Base-by-base conservation (phyloP, 2,113 vertebrate species). In the Erinaceus europaeus region DNA sequence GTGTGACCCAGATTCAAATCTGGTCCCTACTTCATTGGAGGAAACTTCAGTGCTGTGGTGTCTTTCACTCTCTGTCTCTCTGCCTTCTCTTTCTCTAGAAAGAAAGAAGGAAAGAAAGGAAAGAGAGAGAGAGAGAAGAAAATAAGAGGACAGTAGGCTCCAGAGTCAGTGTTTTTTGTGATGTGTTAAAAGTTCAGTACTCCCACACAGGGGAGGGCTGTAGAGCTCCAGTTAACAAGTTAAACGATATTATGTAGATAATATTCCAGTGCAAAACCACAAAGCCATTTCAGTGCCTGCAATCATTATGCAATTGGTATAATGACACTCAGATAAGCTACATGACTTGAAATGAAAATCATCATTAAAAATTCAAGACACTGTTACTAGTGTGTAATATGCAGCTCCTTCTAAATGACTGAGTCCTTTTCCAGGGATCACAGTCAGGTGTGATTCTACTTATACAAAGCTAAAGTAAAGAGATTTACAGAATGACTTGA, bases 301-400 rank as follows among this genome's bases (percentile, higher is more conserved):
- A 34, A 75, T 44, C 42, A 75, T 48, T 55, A 69, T 2, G 21
- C 23, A 38, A 8, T n/a, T 38, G 34, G 32, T 42, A 36, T 14
- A 73, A 34, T 9, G 32, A 23, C 53, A 46, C 50, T 36, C 67
- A 42, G 38, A 59, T 18, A 68, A 64, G 14, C 38, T 42, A 10
- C 9, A 80, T 36, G 18, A 9, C 44, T 84, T 80, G 62, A 82
- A 88, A 20, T 65, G n/a, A 8, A 69, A 91, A 90, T 29, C 3
- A 73, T 42, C 40, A 73, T 65, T 75, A 68, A 87, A 76, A 89
- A 59, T 29, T 25, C 79, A 91, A 77, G 55, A 61, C 20, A 3
- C 9, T 57, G 6, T 84, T 59, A 65, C 65, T 78, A 80, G 38
- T 65, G 57, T 84, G 27, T 36, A 42, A 10, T 36, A 46, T 8